Percentiles rank a stretch among this genome's conserved stretches.
Evolutionary conservation across 2,113 vertebrate genomes (phyloP).

Genomic region (Siphamia tubifer): DNA sequence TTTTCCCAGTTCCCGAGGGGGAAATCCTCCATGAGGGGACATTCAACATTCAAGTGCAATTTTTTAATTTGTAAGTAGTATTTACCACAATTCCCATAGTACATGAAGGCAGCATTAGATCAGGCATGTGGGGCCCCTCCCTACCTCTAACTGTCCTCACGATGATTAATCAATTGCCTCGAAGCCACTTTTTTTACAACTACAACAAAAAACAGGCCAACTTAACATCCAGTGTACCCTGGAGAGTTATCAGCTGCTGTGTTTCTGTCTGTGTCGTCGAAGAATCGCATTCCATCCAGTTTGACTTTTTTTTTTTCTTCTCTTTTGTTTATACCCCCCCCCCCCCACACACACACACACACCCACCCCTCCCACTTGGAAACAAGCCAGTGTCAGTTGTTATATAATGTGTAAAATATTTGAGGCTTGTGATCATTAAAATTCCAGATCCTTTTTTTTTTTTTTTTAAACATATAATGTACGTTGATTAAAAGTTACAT

Average conservation of each 20-base stretch:
- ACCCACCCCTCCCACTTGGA: too few species aligned
- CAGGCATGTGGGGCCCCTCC: background rate
- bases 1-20: too few species aligned
- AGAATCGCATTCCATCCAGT: background rate
- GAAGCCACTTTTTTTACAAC: constrained; percentile 23
- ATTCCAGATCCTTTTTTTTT: background rate
- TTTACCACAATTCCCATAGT: too few species aligned
- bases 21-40: too few species aligned
- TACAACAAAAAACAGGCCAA: constrained; percentile 13
- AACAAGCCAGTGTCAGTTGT: background rate
- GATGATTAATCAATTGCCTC: constrained; percentile 21
- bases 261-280: background rate
- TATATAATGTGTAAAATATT: background rate
- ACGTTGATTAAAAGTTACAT: too few species aligned
- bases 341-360: too few species aligned
- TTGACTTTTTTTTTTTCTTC: background rate
- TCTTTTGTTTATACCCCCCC: background rate
- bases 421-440: background rate
- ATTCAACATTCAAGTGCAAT: too few species aligned
- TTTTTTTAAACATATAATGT: background rate
- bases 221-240: constrained; percentile 7
- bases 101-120: constrained; percentile 25
- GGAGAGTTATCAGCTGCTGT: constrained; percentile 9
- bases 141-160: constrained; percentile 3
- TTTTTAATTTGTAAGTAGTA: too few species aligned